Evolutionary conservation across 1,140 invertebrate genomes (phyloP), one percentile per base, ranked within the genome.

Genomic region (Zaprionus davidi): DNA sequence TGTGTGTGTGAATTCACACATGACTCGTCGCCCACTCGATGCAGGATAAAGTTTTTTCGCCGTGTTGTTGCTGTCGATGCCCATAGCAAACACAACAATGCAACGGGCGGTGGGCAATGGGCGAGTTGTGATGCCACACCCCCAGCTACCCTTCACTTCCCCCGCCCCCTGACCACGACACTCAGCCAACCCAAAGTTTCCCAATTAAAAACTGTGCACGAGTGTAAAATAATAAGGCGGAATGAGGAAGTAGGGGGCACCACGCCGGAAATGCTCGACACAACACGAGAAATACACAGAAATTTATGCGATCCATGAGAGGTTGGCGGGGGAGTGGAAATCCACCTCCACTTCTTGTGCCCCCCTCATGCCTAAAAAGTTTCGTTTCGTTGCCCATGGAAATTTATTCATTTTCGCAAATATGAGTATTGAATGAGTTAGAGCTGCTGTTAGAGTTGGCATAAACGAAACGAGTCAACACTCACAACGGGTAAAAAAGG

Each of bases 201-300:
- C 64, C 74, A 76, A 77, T 77, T 80, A 80, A 80, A 77, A 77
- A 77, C 56, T 80, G 59, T 73, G 78, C 75, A 79, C 68, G 41
- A 67, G 68, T 76, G 73, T 79, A 66, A 71, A 78, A 78, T 75
- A 71, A 76, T 76, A 72, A 76, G 75, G 63, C 34, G 7, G 44
- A 34, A 71, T 28, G 51, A 49, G 58, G 58, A 68, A 51, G 34
- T 20, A 46, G n/a, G 51, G 5, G 38, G 22, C 38, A 76, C 55
- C 51, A 59, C n/a, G 7, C 26, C 20, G 46, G 22, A 22, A 69
- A 69, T 38, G 26, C 41, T 44, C 60, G 24, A 68, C 20, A 28
- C 22, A 41, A 44, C 28, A 55, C 15, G 68, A 74, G 41, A 64
- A 36, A 41, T 31, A 62, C 26, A 17, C 17, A n/a, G 58, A 55